Conservation (phyloP, 2,888 invertebrate species). For the Eudasyphora cyanicolor region DNA sequence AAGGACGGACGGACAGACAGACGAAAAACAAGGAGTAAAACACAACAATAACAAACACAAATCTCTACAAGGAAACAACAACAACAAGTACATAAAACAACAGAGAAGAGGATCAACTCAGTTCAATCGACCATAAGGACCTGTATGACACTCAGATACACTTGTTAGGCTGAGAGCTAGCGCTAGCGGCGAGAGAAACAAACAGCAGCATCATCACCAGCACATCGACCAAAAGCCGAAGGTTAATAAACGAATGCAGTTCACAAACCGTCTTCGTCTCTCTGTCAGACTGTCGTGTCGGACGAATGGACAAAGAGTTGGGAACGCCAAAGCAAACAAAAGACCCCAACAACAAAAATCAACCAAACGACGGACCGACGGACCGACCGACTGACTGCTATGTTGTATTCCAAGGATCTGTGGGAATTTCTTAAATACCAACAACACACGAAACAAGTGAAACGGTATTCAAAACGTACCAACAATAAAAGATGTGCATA, state of each 20-base stretch:
- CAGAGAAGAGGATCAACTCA: not conserved
- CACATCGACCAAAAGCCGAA: too few relatives aligned
- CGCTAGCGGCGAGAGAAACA: not conserved
- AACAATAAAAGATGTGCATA: constrained; percentile 35
- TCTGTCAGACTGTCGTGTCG: not conserved
- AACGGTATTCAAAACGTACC: constrained; percentile 50
- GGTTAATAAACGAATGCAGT: constrained; percentile 55
- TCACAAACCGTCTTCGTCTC: not conserved
- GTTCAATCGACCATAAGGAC: constrained; percentile 37
- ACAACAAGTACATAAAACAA: not conserved
- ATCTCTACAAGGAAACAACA: too few relatives aligned
- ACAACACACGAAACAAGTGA: constrained; percentile 57
- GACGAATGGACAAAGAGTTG: not conserved
- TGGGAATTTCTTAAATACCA: constrained; percentile 60
- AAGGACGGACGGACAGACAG: constrained; percentile 37
- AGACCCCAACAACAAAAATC: not conserved
- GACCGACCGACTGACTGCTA: not conserved
- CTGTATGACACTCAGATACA: constrained; percentile 41
- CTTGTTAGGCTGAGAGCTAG: constrained; percentile 33
- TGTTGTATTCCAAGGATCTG: constrained; percentile 60
- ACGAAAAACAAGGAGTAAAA: not conserved
- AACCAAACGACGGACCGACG: not conserved
- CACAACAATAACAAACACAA: not conserved
- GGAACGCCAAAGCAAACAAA: constrained; percentile 1
- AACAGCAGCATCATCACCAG: not conserved